Evolutionary conservation across 2,888 invertebrate species (phyloP), one percentile per base, ranked within the genome.

Genomic region (Coremacera marginata): DNA sequence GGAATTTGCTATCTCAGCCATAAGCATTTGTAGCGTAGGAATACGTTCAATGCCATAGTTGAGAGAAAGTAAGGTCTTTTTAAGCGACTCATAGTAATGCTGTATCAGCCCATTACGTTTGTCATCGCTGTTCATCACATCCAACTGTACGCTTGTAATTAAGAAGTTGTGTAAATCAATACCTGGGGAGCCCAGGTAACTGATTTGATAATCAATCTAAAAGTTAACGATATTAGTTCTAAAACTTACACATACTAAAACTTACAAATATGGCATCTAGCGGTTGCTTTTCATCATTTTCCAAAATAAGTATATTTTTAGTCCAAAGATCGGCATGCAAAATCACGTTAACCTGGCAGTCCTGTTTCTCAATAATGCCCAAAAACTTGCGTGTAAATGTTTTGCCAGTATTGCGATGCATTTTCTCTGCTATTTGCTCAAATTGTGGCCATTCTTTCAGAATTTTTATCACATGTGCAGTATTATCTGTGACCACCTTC

Each of bases 171-270:
- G 44, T 2, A 77, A 52, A 25, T 77, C 77, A 16, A 74, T 31
- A 11, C 68, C 77, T 5, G 77, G 74, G 22, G 60, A 73, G 55
- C 74, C 70, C 7, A 37, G n/a, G 16, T 14, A 70, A 51, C 77
- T 31, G 16, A 44, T 63, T 34, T 75, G 77, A 70, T 77, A 77
- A 27, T 77, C 77, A 55, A 77, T 19, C 77, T 77, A n/a, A 5
- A 37, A 37, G 37, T 8, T 8, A 22, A 49, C n/a, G 31, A 31
- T 16, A 68, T 5, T 63, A 31, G 16, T 37, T 19, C 5, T n/a
- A 4, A 37, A 16, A 65, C 2, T 1, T 9, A 31, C 31, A 67
- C 16, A 44, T 37, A 16, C 14, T 19, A n/a, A 67, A 77, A 77
- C 76, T 37, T 65, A 76, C 76, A 34, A 76, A 76, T 3, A 71